Evolutionary conservation across 2,888 invertebrate genomes (phyloP).

Genomic region (Dicroscelio sp.): DNA sequence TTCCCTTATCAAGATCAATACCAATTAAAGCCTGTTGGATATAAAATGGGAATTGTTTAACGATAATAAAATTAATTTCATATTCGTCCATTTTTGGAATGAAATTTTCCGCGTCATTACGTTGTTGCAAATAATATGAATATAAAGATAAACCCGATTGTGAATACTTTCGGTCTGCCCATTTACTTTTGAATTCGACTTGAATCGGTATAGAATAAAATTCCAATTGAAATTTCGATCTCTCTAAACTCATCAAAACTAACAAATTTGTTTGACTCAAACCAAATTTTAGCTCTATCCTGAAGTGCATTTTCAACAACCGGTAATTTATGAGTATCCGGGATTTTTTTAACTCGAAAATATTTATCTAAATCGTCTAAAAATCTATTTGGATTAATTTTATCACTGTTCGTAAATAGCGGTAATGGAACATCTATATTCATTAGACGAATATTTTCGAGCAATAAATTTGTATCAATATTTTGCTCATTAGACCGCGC

Average conservation of each 20-base stretch:
- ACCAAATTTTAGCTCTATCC: slow-evolving; percentile 9
- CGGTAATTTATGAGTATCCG: not conserved
- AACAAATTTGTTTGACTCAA: not conserved
- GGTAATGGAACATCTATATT: not conserved
- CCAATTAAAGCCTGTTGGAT: slow-evolving; percentile 12
- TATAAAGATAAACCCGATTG: slow-evolving; percentile 9
- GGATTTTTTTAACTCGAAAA: slow-evolving; percentile 9
- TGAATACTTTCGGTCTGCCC: not conserved
- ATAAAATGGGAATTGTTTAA: slow-evolving; percentile 45
- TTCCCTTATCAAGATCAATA: slow-evolving; percentile 5
- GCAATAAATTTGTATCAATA: not conserved
- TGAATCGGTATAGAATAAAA: slow-evolving; percentile 29
- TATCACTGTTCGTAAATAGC: not conserved
- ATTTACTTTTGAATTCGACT: slow-evolving; percentile 8
- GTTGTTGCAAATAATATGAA: slow-evolving; percentile 14
- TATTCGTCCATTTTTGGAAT: slow-evolving; percentile 6
- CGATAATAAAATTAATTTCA: slow-evolving; percentile 35
- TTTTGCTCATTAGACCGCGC: not conserved
- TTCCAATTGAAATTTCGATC: not conserved
- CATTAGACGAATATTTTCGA: slow-evolving; percentile 16
- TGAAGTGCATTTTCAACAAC: not conserved
- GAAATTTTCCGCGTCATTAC: slow-evolving; percentile 3
- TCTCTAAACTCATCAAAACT: not conserved
- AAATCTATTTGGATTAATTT: slow-evolving; percentile 29
- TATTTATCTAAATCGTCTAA: slow-evolving; percentile 31